Base-by-base conservation (phyloP, 2,888 invertebrate species). In the Steromphala cineraria region DNA sequence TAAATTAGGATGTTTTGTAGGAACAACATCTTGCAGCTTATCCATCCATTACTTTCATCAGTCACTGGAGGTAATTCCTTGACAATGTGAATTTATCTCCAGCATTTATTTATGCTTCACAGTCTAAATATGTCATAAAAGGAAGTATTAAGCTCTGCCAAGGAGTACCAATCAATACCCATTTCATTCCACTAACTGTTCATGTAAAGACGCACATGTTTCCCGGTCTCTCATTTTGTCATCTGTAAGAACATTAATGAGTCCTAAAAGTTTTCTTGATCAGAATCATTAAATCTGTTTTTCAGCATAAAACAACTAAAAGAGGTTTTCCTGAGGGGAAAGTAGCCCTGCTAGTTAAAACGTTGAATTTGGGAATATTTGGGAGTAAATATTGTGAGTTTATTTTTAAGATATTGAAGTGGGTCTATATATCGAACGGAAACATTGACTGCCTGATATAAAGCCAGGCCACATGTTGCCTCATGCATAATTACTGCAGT, bases 121-220 rank as follows among this genome's bases (percentile, higher is more conserved):
- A 19, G 19, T 40, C 71, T 71, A 71, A 71, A 71, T 40, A 71
- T 40, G 40, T 36, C 40, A 71, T 71, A 36, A 71, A 71, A 36
- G 36, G 36, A 71, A 31, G 36, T 71, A 40, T 71, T 71, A 71
- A 62, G 62, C 24, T 62, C 62, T 28, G 17, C 62, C 24, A 62
- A 71, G 71, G 36, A 36, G 31, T 40, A 71, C 36, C 36, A 71
- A 71, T 71, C 71, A 19, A 71, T 71, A 71, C 36, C 71, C 71
- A 31, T 71, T 71, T 40, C 31, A n/a, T n/a, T 36, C 36, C 40
- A 17, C n/a, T 71, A 40, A 71, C 28, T 19, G 40, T 36, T 71
- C 19, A 31, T 71, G 40, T 71, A 31, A 40, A 71, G 71, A 71
- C 40, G 19, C 15, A 40, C 36, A 36, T 71, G 71, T 40, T 71